Percentiles rank a stretch among this genome's conserved stretches.
Evolutionary conservation across 2,888 invertebrate species (phyloP).

Genomic region (Kryphioiulus occultus): DNA sequence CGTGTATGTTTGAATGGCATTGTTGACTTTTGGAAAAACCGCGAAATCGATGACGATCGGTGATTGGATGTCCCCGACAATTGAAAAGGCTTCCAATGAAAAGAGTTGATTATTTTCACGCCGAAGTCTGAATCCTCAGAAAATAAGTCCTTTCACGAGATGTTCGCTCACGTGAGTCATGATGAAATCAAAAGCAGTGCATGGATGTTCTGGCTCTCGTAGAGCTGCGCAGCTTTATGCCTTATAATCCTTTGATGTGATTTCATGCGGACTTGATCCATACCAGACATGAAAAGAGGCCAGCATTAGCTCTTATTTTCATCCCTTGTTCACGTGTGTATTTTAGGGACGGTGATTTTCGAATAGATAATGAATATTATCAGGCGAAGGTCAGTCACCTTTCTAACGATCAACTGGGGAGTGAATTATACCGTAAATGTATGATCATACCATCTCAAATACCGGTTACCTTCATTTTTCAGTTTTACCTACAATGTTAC

Average conservation of each 20-base stretch:
- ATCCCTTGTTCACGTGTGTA: not conserved
- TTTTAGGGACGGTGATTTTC: not conserved
- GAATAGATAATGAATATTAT: not conserved
- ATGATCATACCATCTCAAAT: too few species aligned
- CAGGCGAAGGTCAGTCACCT: too few species aligned
- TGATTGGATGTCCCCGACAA: not conserved
- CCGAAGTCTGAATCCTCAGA: not conserved
- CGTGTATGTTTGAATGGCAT: not conserved
- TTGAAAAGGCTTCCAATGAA: not conserved
- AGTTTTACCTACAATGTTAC: too few species aligned
- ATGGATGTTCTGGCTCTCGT: not conserved
- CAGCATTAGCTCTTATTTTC: not conserved
- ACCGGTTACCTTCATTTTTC: too few species aligned
- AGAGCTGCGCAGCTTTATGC: not conserved
- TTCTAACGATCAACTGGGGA: too few species aligned
- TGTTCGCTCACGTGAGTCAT: not conserved
- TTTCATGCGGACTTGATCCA: conserved; percentile 12
- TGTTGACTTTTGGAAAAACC: conserved; percentile 1
- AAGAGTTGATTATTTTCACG: conserved; percentile 1
- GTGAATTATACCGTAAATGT: too few species aligned
- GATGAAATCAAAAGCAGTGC: not conserved
- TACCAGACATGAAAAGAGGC: not conserved
- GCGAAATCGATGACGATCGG: conserved; percentile 14
- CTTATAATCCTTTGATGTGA: conserved; percentile 30
- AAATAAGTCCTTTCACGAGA: not conserved